Base-by-base conservation (phyloP, 2,113 vertebrate species). In the Apistogramma diplotaenia region DNA sequence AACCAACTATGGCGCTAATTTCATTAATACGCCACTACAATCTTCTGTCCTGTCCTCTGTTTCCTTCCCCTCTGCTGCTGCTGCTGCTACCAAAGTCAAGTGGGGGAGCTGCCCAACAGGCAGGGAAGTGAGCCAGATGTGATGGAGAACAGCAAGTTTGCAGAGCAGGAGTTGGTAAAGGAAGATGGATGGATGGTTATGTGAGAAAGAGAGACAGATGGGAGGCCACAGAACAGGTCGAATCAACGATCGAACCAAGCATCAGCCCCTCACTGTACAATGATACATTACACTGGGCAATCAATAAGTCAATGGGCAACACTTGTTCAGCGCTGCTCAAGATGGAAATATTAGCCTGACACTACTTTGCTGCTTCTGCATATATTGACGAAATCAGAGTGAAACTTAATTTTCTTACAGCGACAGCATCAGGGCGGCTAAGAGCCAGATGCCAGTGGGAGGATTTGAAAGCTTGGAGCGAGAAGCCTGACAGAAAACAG, bases 121-220 rank as follows among this genome's bases (percentile, higher is more conserved):
- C 54, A 70, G 33, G 74, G 65, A 70, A 27, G 53, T 1, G 9
- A 62, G 74, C 57, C 81, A 87, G 82, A 82, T 82, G 85, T 59
- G 23, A 81, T 23, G 49, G 74, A 78, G 27, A 72, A 75, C 70
- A 81, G 62, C 5, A 1, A 60, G 79, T 61, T 11, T 29, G 76
- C 31, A 61, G 72, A 72, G 33, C 1, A 33, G 23, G 80, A 62
- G 74, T 75, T 76, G 88, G 90, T 81, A 79, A 91, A 91, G 58
- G 85, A 91, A 89, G 92, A 93, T 85, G 86, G 92, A 90, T 92
- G 87, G 90, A 74, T 21, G 91, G 92, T 86, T 90, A 93, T 93
- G 93, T 93, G 93, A 93, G 91, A 92, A 92, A 91, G 85, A 92
- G 90, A 92, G 93, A 93, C 93, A 94, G 93, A 94, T 94, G 93